Evolutionary conservation across 2,797 vertebrate genomes (phyloP).

Genomic region (Pangasius sanitwongsei): DNA sequence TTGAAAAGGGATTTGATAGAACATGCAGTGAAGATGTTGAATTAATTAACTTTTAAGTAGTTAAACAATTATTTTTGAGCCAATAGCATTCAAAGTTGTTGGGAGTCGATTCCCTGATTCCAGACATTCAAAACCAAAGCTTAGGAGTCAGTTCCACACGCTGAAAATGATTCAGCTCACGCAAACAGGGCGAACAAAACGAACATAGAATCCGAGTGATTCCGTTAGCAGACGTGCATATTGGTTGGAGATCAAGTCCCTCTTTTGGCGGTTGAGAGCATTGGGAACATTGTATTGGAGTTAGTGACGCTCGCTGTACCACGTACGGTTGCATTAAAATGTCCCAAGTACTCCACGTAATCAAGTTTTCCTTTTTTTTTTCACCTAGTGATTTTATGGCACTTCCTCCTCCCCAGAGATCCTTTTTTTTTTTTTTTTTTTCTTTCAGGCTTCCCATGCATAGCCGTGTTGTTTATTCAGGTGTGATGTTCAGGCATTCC

Average conservation of each 20-base stretch:
- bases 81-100: background rate
- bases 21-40: background rate
- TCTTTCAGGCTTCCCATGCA: background rate
- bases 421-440: background rate
- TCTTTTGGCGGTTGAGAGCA: background rate
- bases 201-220: background rate
- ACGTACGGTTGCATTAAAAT: background rate
- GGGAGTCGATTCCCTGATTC: background rate
- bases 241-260: too few relatives aligned
- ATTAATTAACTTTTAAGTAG: background rate
- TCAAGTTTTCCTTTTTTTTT: background rate
- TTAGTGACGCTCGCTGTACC: background rate
- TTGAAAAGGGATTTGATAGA: background rate
- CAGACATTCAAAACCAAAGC: background rate
- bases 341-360: background rate
- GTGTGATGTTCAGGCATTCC: conserved; percentile 43
- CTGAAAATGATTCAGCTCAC: background rate
- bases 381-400: background rate
- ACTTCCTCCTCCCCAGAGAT: background rate
- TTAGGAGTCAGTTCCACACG: background rate
- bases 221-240: background rate
- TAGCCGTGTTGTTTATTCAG: conserved; percentile 49
- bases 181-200: background rate
- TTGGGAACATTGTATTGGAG: background rate
- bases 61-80: background rate